phyloP scores from a whole-genome alignment of 1,140 invertebrate genomes.

The Drosophila bipectinata region DNA sequence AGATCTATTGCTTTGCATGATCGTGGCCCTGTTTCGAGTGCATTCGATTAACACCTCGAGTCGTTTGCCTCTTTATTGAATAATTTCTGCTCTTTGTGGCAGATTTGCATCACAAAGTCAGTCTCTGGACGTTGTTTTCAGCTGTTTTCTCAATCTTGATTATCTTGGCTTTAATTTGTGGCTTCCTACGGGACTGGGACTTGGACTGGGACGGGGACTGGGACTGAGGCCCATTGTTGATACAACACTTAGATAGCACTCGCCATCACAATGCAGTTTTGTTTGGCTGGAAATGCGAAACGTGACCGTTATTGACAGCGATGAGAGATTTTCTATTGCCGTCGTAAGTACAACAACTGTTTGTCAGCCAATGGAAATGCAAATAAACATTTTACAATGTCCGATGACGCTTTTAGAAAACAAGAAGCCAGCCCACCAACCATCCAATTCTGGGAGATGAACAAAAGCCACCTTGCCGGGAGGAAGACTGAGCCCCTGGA shows the following conservation, averaged over 20 bases:
- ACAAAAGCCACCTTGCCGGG: conserved; percentile 16
- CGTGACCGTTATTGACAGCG: conserved; percentile 72
- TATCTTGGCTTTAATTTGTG: conserved; percentile 80
- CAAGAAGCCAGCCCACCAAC: neutral
- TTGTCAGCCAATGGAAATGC: conserved; percentile 44
- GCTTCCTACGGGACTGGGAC: conserved; percentile 20
- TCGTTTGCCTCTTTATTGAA: conserved; percentile 18
- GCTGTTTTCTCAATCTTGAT: conserved; percentile 48
- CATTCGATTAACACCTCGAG: conserved; percentile 74
- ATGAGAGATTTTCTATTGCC: conserved; percentile 44
- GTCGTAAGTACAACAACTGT: conserved; percentile 1
- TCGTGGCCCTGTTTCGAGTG: conserved; percentile 29
- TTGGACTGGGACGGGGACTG: conserved; percentile 7
- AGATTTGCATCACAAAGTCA: conserved; percentile 66
- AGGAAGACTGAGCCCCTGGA: conserved; percentile 11
- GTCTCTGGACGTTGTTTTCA: conserved; percentile 7
- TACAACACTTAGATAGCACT: conserved; percentile 74
- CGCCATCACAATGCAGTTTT: conserved; percentile 69
- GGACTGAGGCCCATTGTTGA: conserved; percentile 49
- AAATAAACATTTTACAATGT: conserved; percentile 22
- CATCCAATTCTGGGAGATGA: conserved; percentile 1
- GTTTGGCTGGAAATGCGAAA: conserved; percentile 55
- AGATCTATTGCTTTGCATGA: conserved; percentile 1
- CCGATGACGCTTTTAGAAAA: neutral
- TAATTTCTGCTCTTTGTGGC: conserved; percentile 27